A percentile compares a stretch with the other conserved stretches of the same genome.
Conservation (phyloP, 2,797 vertebrate genomes). For the Gymnothorax reevesii region DNA sequence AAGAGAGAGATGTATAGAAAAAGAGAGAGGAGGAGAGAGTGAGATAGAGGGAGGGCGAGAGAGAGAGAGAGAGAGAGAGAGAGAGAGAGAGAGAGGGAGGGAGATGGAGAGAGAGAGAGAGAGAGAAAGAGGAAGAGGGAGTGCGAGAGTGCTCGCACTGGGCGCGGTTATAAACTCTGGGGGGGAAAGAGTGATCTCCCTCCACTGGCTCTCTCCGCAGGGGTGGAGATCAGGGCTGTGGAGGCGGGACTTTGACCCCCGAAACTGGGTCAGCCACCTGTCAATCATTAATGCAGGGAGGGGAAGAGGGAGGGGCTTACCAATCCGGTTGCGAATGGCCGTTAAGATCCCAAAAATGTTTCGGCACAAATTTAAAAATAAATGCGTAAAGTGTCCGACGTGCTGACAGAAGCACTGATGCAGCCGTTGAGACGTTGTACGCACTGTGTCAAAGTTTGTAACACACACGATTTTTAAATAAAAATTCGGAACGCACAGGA, state of each 20-base stretch:
- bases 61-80: background rate
- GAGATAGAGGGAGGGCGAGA: background rate
- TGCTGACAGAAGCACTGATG: background rate
- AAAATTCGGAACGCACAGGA: too few relatives aligned
- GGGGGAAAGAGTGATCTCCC: background rate
- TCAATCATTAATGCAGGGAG: background rate
- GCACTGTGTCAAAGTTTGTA: background rate
- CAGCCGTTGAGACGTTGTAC: background rate
- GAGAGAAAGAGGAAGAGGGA: background rate
- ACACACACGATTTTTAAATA: background rate
- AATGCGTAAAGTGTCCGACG: background rate
- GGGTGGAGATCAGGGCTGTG: background rate
- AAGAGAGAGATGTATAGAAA: background rate
- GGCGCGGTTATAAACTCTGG: background rate
- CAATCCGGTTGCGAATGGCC: background rate
- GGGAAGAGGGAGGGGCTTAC: background rate
- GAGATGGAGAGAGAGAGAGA: background rate
- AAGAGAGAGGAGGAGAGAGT: background rate
- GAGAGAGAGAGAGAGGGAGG: background rate
- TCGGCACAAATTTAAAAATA: background rate
- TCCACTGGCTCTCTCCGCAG: slow-evolving; percentile 1
- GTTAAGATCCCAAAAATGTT: background rate
- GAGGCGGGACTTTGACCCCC: background rate
- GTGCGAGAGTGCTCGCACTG: background rate
- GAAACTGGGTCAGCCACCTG: background rate